phyloP scores from a whole-genome alignment of 1,140 invertebrate species.

The Drosophila kepulauana region DNA sequence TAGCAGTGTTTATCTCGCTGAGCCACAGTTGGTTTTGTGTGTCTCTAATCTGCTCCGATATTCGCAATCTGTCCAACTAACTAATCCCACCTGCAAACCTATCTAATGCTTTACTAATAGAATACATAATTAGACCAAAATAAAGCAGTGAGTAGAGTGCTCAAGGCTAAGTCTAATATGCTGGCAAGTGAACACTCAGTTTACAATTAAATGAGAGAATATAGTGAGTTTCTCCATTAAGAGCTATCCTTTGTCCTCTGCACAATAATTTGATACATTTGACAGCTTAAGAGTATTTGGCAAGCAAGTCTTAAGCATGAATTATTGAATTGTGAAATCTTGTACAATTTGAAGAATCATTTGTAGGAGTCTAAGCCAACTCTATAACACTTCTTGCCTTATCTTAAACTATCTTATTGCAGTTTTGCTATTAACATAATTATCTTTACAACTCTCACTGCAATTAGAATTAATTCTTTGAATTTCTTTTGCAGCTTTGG shows the following conservation, averaged over 20 bases:
- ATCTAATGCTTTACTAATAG: conserved; percentile 13
- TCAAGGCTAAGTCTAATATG: not conserved
- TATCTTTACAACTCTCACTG: not conserved
- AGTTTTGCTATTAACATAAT: not conserved
- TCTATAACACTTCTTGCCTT: too few relatives aligned
- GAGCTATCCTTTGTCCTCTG: not conserved
- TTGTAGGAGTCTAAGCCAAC: too few relatives aligned
- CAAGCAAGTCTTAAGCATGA: not conserved
- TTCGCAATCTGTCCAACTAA: conserved; percentile 46
- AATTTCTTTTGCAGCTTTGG: not conserved
- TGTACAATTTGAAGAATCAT: not conserved
- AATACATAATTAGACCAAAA: conserved; percentile 32
- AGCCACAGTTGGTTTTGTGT: conserved; percentile 30
- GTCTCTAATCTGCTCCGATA: conserved; percentile 47
- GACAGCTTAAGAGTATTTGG: not conserved
- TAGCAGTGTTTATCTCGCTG: conserved; percentile 18
- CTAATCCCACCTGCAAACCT: conserved; percentile 16
- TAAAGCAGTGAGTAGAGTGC: not conserved
- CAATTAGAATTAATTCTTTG: not conserved
- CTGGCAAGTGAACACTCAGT: not conserved
- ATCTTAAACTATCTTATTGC: not conserved
- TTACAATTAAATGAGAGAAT: not conserved
- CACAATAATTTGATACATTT: conserved; percentile 1
- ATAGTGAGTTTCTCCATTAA: not conserved
- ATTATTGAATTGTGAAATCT: not conserved